phyloP scores from a whole-genome alignment of 2,888 invertebrate species.

The Metalampra italica region DNA sequence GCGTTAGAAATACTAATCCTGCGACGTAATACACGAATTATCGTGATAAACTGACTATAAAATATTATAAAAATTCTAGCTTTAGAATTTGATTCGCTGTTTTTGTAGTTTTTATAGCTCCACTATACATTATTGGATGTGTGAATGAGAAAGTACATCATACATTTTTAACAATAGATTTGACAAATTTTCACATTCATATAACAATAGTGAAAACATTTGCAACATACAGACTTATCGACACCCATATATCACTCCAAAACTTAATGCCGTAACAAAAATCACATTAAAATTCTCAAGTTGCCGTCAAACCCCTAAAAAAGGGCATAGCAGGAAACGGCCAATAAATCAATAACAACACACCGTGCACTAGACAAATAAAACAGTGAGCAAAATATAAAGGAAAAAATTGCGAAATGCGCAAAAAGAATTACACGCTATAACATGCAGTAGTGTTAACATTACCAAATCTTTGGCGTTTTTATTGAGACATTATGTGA shows the following conservation, averaged over 20 bases:
- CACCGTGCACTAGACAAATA: constrained; percentile 59
- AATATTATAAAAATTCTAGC: no score
- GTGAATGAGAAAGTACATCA: no score
- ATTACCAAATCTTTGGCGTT: constrained; percentile 31
- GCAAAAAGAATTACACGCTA: constrained; percentile 76
- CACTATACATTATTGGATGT: no score
- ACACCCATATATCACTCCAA: constrained; percentile 43
- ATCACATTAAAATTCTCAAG: constrained; percentile 41
- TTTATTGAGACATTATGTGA: constrained; percentile 25
- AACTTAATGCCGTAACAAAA: constrained; percentile 41
- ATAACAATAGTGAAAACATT: constrained; percentile 9
- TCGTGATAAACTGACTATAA: no score
- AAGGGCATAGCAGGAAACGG: constrained; percentile 59
- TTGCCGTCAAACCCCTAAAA: constrained; percentile 60
- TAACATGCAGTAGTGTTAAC: constrained; percentile 74
- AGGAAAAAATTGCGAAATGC: constrained; percentile 46
- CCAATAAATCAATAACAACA: constrained; percentile 60
- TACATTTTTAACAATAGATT: no score
- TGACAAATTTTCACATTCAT: background rate
- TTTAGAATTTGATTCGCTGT: no score
- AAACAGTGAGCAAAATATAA: constrained; percentile 57
- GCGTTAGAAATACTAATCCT: no score
- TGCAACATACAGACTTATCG: constrained; percentile 25
- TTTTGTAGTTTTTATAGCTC: no score
- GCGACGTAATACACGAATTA: no score